These are phyloP conservation scores for Crepidodera aurea DNA, from an alignment of 2,888 invertebrate species.

Conservation along the genomic window DNA sequence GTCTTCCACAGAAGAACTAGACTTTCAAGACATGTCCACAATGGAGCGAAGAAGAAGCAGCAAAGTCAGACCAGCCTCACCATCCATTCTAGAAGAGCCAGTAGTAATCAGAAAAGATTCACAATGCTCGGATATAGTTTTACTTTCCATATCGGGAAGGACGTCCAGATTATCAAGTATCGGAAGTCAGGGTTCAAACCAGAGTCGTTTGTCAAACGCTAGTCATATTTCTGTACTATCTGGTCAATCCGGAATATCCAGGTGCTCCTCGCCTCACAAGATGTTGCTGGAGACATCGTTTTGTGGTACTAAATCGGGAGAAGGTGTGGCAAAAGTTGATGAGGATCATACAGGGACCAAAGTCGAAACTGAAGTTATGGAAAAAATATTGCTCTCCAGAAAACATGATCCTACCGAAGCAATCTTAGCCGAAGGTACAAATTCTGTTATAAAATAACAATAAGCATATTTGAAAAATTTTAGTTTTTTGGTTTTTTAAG, in stretches of 20 bases:
- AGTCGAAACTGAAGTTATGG: conserved; percentile 62
- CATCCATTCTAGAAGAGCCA: conserved; percentile 50
- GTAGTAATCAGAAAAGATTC: conserved; percentile 63
- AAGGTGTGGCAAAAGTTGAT: conserved; percentile 38
- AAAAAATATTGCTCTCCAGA: conserved; percentile 67
- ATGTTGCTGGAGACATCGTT: conserved; percentile 91
- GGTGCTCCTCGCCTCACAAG: conserved; percentile 89
- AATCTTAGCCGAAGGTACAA: conserved; percentile 68
- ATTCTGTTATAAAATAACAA: not conserved
- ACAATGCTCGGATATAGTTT: conserved; percentile 76
- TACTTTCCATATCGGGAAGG: conserved; percentile 79
- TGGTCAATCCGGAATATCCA: conserved; percentile 66
- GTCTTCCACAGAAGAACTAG: conserved; percentile 88
- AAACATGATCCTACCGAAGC: conserved; percentile 73
- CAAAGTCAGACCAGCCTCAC: conserved; percentile 56
- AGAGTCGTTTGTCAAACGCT: conserved; percentile 63
- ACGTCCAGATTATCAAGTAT: conserved; percentile 85
- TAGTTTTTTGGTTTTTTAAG: not conserved
- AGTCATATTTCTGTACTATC: conserved; percentile 67
- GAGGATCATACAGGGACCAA: conserved; percentile 53
- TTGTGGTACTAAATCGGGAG: conserved; percentile 79
- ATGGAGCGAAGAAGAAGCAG: conserved; percentile 49
- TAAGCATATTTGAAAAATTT: not conserved
- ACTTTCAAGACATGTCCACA: conserved; percentile 73
- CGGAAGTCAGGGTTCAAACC: conserved; percentile 74